Conservation (phyloP, 37 sponge, comb jelly and placozoan species). For the Spongilla lacustris region DNA sequence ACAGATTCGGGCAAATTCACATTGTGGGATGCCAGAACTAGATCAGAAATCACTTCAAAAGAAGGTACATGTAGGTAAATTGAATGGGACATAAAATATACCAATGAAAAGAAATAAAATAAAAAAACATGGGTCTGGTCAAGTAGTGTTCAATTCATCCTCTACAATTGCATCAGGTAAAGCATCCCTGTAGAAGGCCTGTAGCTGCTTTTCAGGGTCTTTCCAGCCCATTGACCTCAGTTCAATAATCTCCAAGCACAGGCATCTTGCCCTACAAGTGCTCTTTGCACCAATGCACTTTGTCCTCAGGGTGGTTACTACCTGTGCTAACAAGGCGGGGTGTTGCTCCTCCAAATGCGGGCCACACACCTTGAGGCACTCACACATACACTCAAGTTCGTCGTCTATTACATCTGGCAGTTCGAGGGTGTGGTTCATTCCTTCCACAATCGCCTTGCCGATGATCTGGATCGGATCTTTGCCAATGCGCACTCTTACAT, state of each 20-base stretch:
- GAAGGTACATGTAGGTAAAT: background rate
- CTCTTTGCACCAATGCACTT: constrained; percentile 26
- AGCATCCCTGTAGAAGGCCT: constrained; percentile 68
- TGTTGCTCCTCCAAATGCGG: constrained; percentile 23
- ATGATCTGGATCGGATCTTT: constrained; percentile 24
- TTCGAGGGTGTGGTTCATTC: constrained; percentile 26
- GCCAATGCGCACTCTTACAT: constrained; percentile 8
- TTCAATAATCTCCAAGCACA: constrained; percentile 66
- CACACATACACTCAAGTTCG: constrained; percentile 77
- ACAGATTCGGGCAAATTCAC: constrained; percentile 42
- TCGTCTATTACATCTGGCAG: constrained; percentile 53
- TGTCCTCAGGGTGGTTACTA: constrained; percentile 38
- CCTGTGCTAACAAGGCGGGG: background rate
- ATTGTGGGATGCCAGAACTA: background rate
- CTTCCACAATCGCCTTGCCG: constrained; percentile 47
- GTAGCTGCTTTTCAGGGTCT: constrained; percentile 53
- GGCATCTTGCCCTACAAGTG: constrained; percentile 44
- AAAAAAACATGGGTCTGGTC: background rate
- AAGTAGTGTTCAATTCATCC: constrained; percentile 48
- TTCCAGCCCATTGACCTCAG: constrained; percentile 60
- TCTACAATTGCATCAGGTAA: constrained; percentile 67
- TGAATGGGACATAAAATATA: background rate
- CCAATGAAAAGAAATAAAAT: no score
- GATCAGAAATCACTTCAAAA: background rate
- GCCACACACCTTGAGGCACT: constrained; percentile 57